Evolutionary conservation across 2,888 invertebrate genomes (phyloP).

Genomic region (Amiota mariae): DNA sequence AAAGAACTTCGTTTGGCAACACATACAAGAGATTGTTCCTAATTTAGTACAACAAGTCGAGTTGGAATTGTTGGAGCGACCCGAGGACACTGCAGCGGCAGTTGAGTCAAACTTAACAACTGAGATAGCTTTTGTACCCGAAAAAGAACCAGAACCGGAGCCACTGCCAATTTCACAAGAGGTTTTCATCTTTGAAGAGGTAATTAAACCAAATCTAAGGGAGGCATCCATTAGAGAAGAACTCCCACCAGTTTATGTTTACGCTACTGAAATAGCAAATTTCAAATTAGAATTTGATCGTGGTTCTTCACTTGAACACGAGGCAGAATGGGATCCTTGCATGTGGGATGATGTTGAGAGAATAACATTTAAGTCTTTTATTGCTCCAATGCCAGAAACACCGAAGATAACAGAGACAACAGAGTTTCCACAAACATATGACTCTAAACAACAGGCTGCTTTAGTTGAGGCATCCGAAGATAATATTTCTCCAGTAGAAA

Average conservation of each 20-base stretch:
- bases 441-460: not conserved
- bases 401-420: not conserved
- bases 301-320: slow-evolving; percentile 51
- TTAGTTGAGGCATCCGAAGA: not conserved
- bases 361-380: slow-evolving; percentile 57
- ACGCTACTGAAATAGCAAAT: slow-evolving; percentile 62
- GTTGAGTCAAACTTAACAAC: not conserved
- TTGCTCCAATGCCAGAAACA: slow-evolving; percentile 45
- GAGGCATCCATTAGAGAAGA: slow-evolving; percentile 62
- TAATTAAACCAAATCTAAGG: slow-evolving; percentile 68
- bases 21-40: slow-evolving; percentile 73
- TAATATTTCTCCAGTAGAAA: no score
- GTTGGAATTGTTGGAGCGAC: slow-evolving; percentile 66
- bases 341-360: slow-evolving; percentile 53
- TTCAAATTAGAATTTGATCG: slow-evolving; percentile 62
- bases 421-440: not conserved
- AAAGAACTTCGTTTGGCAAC: slow-evolving; percentile 72
- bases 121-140: not conserved
- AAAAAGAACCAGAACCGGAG: slow-evolving; percentile 17
- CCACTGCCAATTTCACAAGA: slow-evolving; percentile 51
- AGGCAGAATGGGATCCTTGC: slow-evolving; percentile 50
- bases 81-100: slow-evolving; percentile 21
- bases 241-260: slow-evolving; percentile 53
- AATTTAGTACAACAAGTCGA: slow-evolving; percentile 73
- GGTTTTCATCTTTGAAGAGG: slow-evolving; percentile 67